phyloP scores from a whole-genome alignment of 2,797 vertebrate genomes.

The Macropus fuliginosus region DNA sequence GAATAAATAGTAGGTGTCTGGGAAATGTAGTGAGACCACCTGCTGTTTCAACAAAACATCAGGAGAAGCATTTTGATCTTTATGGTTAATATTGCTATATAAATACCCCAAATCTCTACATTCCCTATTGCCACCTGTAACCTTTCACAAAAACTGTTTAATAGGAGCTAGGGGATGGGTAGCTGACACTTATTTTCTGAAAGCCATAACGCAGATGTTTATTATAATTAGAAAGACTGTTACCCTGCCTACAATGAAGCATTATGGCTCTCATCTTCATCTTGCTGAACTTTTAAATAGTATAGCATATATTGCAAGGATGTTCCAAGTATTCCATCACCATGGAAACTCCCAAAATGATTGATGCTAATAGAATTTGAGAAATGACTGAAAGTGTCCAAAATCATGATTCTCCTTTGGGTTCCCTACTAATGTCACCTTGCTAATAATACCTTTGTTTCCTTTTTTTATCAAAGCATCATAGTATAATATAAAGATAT shows the following conservation, averaged over 20 bases:
- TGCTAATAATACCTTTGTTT: constrained; percentile 24
- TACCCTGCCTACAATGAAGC: background rate
- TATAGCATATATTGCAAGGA: constrained; percentile 22
- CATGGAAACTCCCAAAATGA: constrained; percentile 51
- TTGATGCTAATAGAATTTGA: background rate
- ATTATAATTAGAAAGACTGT: constrained; percentile 35
- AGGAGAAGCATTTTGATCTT: background rate
- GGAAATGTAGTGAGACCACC: background rate
- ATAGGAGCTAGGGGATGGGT: background rate
- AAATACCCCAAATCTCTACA: background rate
- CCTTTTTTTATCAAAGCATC: constrained; percentile 7
- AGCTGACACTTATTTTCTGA: constrained; percentile 41
- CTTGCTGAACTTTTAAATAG: constrained; percentile 10
- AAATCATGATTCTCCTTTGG: constrained; percentile 51
- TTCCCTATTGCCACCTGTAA: constrained; percentile 72
- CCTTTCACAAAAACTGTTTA: constrained; percentile 72
- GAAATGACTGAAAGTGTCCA: constrained; percentile 1
- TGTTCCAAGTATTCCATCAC: constrained; percentile 7
- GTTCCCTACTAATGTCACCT: background rate
- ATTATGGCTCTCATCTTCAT: background rate
- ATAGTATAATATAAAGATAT: background rate
- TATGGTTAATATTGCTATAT: background rate
- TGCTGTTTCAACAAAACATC: constrained; percentile 3
- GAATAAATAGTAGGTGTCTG: background rate
- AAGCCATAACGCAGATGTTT: constrained; percentile 27